These are phyloP conservation scores for Holacanthus passer DNA, from an alignment of 2,113 vertebrate species.

Conservation along the genomic window DNA sequence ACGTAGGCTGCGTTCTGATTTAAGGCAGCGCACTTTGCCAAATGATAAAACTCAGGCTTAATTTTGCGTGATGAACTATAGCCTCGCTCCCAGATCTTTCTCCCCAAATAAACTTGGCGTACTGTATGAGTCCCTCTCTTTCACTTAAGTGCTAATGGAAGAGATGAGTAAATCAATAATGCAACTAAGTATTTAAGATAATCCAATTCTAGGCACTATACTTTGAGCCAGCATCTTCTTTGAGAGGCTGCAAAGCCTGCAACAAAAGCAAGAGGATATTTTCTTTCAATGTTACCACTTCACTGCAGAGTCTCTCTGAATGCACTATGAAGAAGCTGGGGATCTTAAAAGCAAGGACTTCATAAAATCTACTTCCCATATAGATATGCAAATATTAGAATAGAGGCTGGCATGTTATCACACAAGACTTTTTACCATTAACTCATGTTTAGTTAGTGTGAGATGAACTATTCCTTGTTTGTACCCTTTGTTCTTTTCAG, in stretches of 20 bases:
- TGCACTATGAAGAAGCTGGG: conserved; percentile 9
- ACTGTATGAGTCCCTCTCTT: conserved; percentile 52
- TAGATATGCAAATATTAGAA: not conserved
- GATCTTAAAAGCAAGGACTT: conserved; percentile 12
- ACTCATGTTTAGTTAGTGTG: not conserved
- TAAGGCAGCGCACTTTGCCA: conserved; percentile 31
- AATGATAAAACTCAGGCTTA: conserved; percentile 33
- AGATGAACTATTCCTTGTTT: not conserved
- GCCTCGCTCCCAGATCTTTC: conserved; percentile 27
- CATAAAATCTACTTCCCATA: not conserved
- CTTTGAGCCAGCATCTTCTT: conserved; percentile 60
- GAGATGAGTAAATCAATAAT: conserved; percentile 77
- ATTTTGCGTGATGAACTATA: conserved; percentile 58
- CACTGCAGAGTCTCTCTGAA: conserved; percentile 48
- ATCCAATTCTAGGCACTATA: conserved; percentile 69
- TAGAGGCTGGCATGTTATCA: not conserved
- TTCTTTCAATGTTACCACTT: conserved; percentile 50
- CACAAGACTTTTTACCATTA: not conserved
- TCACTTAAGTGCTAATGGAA: conserved; percentile 72
- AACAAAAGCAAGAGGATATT: conserved; percentile 55
- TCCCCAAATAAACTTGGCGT: conserved; percentile 62
- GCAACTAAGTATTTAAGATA: conserved; percentile 76
- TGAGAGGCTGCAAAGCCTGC: conserved; percentile 56
- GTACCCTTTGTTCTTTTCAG: not conserved
- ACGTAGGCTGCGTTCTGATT: conserved; percentile 47